Conservation (phyloP, 2,888 invertebrate species). For the Morpho deidamia region DNA sequence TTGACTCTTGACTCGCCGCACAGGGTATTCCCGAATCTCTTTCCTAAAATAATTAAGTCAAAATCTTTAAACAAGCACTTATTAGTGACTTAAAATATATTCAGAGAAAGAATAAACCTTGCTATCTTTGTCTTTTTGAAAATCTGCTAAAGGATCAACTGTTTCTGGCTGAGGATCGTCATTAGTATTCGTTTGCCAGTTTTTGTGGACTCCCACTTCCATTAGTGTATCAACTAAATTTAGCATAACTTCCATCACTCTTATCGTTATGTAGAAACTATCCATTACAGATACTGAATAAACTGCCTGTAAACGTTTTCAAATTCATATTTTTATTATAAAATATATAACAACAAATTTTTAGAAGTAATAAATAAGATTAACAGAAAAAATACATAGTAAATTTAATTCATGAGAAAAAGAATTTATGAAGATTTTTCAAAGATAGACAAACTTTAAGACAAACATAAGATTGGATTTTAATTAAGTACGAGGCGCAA, state of each 20-base stretch:
- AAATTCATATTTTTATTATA: too few species aligned
- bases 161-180: slow-evolving; percentile 60
- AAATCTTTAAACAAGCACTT: background rate
- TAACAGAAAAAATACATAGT: too few species aligned
- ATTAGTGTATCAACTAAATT: slow-evolving; percentile 94
- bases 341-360: too few species aligned
- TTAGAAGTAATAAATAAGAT: too few species aligned
- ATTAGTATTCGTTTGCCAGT: slow-evolving; percentile 50
- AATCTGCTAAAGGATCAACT: slow-evolving; percentile 56
- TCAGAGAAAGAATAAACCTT: slow-evolving; percentile 36
- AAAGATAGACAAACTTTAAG: too few species aligned
- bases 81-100: too few species aligned
- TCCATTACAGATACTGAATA: slow-evolving; percentile 93
- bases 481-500: too few species aligned
- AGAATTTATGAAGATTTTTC: too few species aligned
- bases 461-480: too few species aligned
- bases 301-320: slow-evolving; percentile 80
- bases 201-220: slow-evolving; percentile 91
- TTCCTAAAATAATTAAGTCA: slow-evolving; percentile 40
- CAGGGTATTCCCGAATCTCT: slow-evolving; percentile 68
- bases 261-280: slow-evolving; percentile 87
- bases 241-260: slow-evolving; percentile 95
- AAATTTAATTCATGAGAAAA: too few species aligned
- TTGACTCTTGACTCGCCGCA: slow-evolving; percentile 70
- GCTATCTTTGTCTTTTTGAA: slow-evolving; percentile 63